Percentiles rank a stretch among this genome's conserved stretches.
Conservation (phyloP, 2,113 vertebrate genomes). For the Microtus oregoni region DNA sequence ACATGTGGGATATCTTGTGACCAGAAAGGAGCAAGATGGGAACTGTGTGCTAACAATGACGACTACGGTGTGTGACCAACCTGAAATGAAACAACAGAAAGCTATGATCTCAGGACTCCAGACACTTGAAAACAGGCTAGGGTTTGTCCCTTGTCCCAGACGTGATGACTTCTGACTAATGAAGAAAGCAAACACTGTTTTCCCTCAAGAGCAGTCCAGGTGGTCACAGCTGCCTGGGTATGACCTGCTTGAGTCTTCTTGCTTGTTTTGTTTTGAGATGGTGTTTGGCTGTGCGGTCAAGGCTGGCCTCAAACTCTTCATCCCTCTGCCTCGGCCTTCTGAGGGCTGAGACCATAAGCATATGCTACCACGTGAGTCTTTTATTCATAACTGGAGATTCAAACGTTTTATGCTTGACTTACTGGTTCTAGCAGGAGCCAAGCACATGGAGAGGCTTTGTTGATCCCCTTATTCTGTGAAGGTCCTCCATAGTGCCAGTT, state of each 20-base stretch:
- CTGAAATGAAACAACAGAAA: conserved; percentile 1
- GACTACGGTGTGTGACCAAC: background rate
- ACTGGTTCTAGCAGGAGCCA: background rate
- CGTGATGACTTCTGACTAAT: background rate
- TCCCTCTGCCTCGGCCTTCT: background rate
- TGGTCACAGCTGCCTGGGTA: background rate
- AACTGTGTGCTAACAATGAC: background rate
- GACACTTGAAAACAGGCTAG: background rate
- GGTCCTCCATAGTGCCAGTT: background rate
- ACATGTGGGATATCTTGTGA: background rate
- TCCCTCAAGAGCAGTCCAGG: background rate
- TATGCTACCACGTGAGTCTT: background rate
- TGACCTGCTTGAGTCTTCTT: background rate
- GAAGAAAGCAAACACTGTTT: background rate
- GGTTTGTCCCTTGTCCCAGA: conserved; percentile 4
- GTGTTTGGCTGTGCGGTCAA: background rate
- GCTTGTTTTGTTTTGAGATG: background rate
- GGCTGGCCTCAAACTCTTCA: background rate
- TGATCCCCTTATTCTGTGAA: background rate
- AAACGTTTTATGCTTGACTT: background rate
- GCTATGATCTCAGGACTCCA: background rate
- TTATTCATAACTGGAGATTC: background rate
- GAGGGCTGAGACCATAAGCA: background rate
- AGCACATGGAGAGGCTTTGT: background rate
- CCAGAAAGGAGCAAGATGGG: background rate